phyloP scores from a whole-genome alignment of 2,888 invertebrate genomes.

The Ophion ventricosus region DNA sequence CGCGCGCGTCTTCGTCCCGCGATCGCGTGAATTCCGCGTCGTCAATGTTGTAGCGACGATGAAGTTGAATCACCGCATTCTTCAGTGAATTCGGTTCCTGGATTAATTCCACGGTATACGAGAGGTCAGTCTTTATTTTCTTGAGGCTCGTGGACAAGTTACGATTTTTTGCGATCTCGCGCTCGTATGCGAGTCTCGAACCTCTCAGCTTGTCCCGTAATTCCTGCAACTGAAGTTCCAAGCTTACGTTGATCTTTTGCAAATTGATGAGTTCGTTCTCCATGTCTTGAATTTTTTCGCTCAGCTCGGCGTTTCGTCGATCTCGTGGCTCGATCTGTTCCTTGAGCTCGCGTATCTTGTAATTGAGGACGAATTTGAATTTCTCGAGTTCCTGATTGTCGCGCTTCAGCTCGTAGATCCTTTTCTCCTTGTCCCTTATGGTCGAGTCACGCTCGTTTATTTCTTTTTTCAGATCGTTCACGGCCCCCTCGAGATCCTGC shows the following conservation, averaged over 20 bases:
- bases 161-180: conserved; percentile 87
- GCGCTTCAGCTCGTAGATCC: conserved; percentile 92
- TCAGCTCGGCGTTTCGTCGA: conserved; percentile 92
- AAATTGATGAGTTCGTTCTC: conserved; percentile 92
- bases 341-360: conserved; percentile 94
- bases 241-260: conserved; percentile 88
- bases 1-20: conserved; percentile 89
- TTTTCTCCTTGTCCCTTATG: conserved; percentile 93
- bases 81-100: conserved; percentile 89
- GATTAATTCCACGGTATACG: conserved; percentile 90
- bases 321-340: conserved; percentile 94
- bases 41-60: conserved; percentile 89
- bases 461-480: conserved; percentile 92
- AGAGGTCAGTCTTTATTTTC: conserved; percentile 92
- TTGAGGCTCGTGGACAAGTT: conserved; percentile 87
- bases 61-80: conserved; percentile 85
- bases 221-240: conserved; percentile 91
- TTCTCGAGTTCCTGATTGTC: conserved; percentile 95
- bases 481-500: conserved; percentile 89
- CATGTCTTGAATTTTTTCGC: conserved; percentile 92
- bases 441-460: conserved; percentile 92
- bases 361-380: conserved; percentile 94
- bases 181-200: conserved; percentile 88
- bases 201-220: conserved; percentile 90
- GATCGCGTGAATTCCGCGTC: conserved; percentile 87